These are phyloP conservation scores for Pseudomyrmex cubaensis DNA, from an alignment of 1,140 invertebrate genomes.

Conservation along the genomic window DNA sequence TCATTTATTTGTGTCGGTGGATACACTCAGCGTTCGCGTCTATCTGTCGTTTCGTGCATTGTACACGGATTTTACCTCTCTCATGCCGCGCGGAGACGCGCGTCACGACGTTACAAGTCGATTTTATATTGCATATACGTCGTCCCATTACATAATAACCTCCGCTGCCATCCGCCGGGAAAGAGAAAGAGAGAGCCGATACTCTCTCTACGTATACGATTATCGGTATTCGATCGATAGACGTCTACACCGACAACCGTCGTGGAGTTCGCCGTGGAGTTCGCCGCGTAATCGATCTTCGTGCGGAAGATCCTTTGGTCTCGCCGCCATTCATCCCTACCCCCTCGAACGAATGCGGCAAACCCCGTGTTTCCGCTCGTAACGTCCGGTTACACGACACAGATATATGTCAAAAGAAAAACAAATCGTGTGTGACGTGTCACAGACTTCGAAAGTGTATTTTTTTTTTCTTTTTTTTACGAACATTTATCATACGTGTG, in stretches of 20 bases:
- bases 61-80: conserved; percentile 52
- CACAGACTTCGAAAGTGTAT: too few species aligned
- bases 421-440: too few species aligned
- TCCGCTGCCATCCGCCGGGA: conserved; percentile 58
- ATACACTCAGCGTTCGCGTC: conserved; percentile 63
- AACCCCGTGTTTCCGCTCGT: conserved; percentile 50
- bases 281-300: conserved; percentile 53
- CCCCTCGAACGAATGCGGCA: conserved; percentile 3
- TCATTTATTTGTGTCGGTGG: conserved; percentile 75
- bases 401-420: conserved; percentile 7
- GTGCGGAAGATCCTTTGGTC: conserved; percentile 56
- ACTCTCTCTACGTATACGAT: conserved; percentile 52
- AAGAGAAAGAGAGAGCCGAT: not conserved
- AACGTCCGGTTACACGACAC: conserved; percentile 31
- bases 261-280: conserved; percentile 50
- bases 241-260: conserved; percentile 73
- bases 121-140: conserved; percentile 68
- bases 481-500: too few species aligned
- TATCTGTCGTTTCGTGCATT: conserved; percentile 70
- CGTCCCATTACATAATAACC: conserved; percentile 74
- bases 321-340: conserved; percentile 64
- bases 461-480: too few species aligned
- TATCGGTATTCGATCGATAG: conserved; percentile 70
- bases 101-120: conserved; percentile 73
- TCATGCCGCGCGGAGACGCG: conserved; percentile 37